phyloP scores from a whole-genome alignment of 2,113 vertebrate genomes.

The Platysteira castanea region DNA sequence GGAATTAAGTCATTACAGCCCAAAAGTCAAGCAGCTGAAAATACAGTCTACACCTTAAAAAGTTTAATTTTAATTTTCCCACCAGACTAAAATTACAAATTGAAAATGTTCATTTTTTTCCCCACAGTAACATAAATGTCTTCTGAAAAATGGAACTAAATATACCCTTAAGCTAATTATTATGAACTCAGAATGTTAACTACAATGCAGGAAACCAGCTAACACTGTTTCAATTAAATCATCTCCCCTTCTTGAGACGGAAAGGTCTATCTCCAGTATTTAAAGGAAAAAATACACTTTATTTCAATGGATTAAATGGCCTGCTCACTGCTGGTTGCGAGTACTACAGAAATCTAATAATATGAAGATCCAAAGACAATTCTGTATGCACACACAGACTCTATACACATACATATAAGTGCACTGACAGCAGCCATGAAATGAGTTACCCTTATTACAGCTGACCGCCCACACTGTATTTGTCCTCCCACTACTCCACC shows the following conservation, averaged over 20 bases:
- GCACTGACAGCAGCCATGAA: neutral
- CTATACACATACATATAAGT: neutral
- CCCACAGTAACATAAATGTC: neutral
- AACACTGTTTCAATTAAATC: neutral
- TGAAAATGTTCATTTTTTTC: neutral
- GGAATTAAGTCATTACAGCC: neutral
- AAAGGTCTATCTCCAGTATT: neutral
- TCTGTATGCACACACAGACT: neutral
- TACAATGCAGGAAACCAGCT: neutral
- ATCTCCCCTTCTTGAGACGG: neutral
- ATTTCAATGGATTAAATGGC: neutral
- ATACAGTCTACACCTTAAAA: neutral
- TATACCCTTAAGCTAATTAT: neutral
- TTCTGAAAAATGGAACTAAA: neutral
- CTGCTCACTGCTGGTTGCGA: neutral
- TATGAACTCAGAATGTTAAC: neutral
- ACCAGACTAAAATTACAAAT: neutral
- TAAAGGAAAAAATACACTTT: neutral
- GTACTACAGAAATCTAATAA: neutral
- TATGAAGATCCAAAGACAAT: neutral
- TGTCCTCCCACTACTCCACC: neutral
- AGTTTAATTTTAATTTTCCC: neutral
- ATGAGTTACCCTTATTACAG: neutral
- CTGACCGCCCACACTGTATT: neutral
- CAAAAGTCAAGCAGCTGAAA: neutral